A percentile compares a stretch with the other conserved stretches of the same genome.
phyloP scores from a whole-genome alignment of 2,797 vertebrate species.

The Tachyglossus aculeatus region DNA sequence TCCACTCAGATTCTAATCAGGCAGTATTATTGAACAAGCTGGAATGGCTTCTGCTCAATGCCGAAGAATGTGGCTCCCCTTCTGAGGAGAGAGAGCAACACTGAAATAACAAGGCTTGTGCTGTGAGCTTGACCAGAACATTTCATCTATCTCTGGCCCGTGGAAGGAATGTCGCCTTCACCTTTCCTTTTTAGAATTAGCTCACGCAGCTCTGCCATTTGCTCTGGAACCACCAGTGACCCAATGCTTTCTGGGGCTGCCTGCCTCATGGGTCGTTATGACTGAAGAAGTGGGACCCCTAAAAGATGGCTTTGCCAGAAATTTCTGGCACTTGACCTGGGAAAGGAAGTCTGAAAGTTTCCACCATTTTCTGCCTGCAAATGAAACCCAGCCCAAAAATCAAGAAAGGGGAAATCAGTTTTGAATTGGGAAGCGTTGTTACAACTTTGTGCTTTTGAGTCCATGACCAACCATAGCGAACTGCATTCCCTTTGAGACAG shows the following conservation, averaged over 20 bases:
- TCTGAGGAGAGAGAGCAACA: constrained; percentile 13
- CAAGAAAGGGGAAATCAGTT: not conserved
- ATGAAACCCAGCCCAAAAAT: constrained; percentile 23
- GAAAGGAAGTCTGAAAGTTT: not conserved
- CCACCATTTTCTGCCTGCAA: constrained; percentile 4
- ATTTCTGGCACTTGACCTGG: not conserved
- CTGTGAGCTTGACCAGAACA: not conserved
- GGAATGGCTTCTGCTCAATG: not conserved
- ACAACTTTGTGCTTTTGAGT: constrained; percentile 1
- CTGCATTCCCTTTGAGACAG: too few relatives aligned
- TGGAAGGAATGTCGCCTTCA: not conserved
- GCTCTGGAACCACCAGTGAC: not conserved
- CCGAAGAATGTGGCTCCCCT: not conserved
- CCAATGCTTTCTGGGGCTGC: constrained; percentile 21
- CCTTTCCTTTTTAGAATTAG: not conserved
- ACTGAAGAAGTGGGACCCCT: constrained; percentile 1
- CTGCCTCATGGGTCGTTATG: constrained; percentile 15
- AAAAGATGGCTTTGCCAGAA: constrained; percentile 32
- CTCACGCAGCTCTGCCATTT: constrained; percentile 21
- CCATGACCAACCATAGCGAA: constrained; percentile 8
- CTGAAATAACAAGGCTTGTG: too few relatives aligned
- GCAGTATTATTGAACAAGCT: not conserved
- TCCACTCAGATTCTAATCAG: not conserved
- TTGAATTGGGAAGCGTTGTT: not conserved
- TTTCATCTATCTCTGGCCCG: not conserved